Evolutionary conservation across 2,888 invertebrate genomes (phyloP).

Genomic region (Norana najaformis): DNA sequence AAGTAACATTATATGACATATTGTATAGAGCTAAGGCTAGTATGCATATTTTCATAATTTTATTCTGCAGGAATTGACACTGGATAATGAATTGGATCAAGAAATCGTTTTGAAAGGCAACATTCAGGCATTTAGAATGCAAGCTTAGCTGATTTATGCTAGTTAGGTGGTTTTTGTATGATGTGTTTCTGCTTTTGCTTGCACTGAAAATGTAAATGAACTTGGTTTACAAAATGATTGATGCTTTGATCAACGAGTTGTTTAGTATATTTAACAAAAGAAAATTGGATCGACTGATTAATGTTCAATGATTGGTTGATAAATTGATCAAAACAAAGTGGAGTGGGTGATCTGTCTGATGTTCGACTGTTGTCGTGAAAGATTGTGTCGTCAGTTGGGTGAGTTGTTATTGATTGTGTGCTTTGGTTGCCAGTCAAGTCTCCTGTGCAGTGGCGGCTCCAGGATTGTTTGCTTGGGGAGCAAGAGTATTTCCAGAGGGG

Average conservation of each 20-base stretch:
- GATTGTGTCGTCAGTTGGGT: not conserved
- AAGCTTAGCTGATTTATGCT: constrained; percentile 4
- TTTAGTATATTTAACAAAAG: not conserved
- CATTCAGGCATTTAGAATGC: not conserved
- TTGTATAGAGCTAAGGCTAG: not conserved
- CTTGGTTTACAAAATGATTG: not conserved
- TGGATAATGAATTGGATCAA: not conserved
- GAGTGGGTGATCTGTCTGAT: too few relatives aligned
- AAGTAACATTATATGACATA: not conserved
- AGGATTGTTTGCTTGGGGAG: too few relatives aligned
- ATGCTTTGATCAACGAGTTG: not conserved
- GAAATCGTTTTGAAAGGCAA: not conserved
- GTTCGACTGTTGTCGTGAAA: too few relatives aligned
- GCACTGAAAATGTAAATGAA: not conserved
- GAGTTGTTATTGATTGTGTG: not conserved
- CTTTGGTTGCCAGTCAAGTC: too few relatives aligned
- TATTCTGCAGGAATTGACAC: not conserved
- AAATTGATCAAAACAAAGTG: too few relatives aligned
- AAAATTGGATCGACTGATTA: too few relatives aligned
- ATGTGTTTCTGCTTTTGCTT: constrained; percentile 13
- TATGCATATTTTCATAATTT: not conserved
- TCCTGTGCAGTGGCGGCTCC: too few relatives aligned
- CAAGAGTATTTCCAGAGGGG: too few relatives aligned
- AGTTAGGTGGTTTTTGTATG: not conserved
- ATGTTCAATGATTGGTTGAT: too few relatives aligned